Percentiles rank a stretch among this genome's conserved stretches.
Conservation (phyloP, 2,888 invertebrate species). For the Thereva unica region DNA sequence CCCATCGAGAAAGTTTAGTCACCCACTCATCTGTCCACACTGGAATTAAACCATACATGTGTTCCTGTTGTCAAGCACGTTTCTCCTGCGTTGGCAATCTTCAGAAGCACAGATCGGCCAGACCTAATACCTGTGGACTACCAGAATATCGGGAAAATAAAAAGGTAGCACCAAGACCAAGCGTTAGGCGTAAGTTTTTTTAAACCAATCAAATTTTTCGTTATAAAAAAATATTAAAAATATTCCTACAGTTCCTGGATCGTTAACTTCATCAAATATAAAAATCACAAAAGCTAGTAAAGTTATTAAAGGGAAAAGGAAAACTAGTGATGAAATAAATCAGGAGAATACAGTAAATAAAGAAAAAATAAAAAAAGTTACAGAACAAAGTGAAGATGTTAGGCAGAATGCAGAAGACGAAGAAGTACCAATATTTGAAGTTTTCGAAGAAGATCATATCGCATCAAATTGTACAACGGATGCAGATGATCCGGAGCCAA, state of each 20-base stretch:
- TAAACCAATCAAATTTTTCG: no score
- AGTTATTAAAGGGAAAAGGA: slow-evolving; percentile 1
- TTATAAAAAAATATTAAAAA: background rate
- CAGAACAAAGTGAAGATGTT: background rate
- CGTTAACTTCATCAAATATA: slow-evolving; percentile 14
- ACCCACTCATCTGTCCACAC: slow-evolving; percentile 60
- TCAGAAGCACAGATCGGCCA: slow-evolving; percentile 59
- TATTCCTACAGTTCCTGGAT: slow-evolving; percentile 22
- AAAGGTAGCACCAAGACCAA: slow-evolving; percentile 41
- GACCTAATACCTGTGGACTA: slow-evolving; percentile 58
- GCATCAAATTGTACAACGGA: no score
- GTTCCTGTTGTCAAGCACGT: slow-evolving; percentile 58
- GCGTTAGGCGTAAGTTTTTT: slow-evolving; percentile 29
- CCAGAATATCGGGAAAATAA: slow-evolving; percentile 48
- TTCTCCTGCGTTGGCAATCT: slow-evolving; percentile 61
- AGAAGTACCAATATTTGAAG: no score
- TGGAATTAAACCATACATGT: slow-evolving; percentile 57
- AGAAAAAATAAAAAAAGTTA: background rate
- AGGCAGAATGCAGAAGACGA: no score
- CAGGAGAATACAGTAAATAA: background rate
- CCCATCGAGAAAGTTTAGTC: slow-evolving; percentile 59
- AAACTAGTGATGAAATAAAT: background rate
- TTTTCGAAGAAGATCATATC: no score
- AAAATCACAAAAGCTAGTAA: slow-evolving; percentile 32
- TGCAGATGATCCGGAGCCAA: no score